phyloP scores from a whole-genome alignment of 1,140 invertebrate genomes.

The Diploscapter pachys region DNA sequence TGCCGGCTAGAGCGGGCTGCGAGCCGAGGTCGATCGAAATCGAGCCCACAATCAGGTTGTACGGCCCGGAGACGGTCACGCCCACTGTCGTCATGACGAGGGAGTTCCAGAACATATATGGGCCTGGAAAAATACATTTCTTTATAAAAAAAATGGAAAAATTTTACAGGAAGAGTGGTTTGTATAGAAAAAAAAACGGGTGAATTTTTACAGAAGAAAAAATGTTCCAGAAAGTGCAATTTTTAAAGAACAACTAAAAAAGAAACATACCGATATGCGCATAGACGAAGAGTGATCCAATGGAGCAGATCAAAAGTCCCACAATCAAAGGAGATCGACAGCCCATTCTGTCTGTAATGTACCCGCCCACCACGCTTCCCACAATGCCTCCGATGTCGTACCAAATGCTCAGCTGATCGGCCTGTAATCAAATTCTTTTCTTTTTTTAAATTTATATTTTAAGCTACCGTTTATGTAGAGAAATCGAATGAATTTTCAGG shows the following conservation, averaged over 20 bases:
- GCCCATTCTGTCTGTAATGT: slow-evolving; percentile 48
- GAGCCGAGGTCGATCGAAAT: slow-evolving; percentile 61
- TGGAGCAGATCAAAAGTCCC: slow-evolving; percentile 61
- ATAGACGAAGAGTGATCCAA: slow-evolving; percentile 57
- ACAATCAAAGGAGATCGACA: slow-evolving; percentile 62
- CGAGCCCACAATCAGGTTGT: slow-evolving; percentile 63
- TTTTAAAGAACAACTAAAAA: not conserved
- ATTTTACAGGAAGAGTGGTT: not conserved
- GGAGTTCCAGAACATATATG: slow-evolving; percentile 53
- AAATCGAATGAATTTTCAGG: too few species aligned
- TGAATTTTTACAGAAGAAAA: not conserved
- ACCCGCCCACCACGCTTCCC: slow-evolving; percentile 58
- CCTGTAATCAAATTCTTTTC: slow-evolving; percentile 7
- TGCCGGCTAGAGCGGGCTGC: slow-evolving; percentile 55
- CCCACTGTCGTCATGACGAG: slow-evolving; percentile 61
- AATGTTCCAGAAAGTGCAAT: not conserved
- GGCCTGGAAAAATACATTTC: slow-evolving; percentile 20
- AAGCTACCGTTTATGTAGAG: too few species aligned
- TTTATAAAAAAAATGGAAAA: not conserved
- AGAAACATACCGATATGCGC: slow-evolving; percentile 28
- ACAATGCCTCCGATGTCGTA: slow-evolving; percentile 65
- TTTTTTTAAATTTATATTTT: too few species aligned
- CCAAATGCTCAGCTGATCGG: slow-evolving; percentile 63
- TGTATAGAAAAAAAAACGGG: too few species aligned
- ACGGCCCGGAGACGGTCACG: slow-evolving; percentile 63